Evolutionary conservation across 2,888 invertebrate genomes (phyloP), one percentile per base, ranked within the genome.

Genomic region (Ganaspis brasiliensis): DNA sequence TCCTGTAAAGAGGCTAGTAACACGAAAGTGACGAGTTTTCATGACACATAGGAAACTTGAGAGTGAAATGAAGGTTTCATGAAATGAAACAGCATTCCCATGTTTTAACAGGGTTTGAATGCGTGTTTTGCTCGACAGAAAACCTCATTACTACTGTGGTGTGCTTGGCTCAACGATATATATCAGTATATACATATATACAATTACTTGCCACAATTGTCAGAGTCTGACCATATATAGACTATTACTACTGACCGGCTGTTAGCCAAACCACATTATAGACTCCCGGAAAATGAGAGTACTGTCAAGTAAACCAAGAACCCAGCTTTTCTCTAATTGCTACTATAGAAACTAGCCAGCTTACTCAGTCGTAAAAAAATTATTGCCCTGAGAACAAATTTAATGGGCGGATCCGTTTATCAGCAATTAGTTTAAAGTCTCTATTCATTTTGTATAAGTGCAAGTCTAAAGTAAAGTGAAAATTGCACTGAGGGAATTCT

Each of bases 41-140:
- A 40, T 45, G n/a, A 26, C 45, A 26, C 24, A 45, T 24, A 67
- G n/a, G 40, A 24, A 45, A 45, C 40, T 45, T 40, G 1, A n/a
- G 24, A 45, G 24, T 45, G 45, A 67, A 67, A 67, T 67, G 67
- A 45, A 67, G 67, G 40, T 67, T 67, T n/a, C 14, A 45, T 67
- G n/a, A 67, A 45, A 45, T 31, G 59, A 59, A 59, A 59, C 59
- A 31, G 26, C 14, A 26, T 9, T 59, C 10, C 6, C 31, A n/a
- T 67, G 14, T 45, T 67, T 67, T 24, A 21, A 45, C n/a, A 24
- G 24, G 37, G 40, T 14, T 63, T 14, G 2, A 24, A 21, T 8
- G 10, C 40, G 24, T 24, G 63, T 63, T 63, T 40, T 37, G 37
- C 12, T 16, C 37, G 19, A 40, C 63, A 63, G 63, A 63, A 63